A percentile compares a stretch with the other conserved stretches of the same genome.
Conservation (phyloP, 2,113 vertebrate species). For the Bubo scandiacus region DNA sequence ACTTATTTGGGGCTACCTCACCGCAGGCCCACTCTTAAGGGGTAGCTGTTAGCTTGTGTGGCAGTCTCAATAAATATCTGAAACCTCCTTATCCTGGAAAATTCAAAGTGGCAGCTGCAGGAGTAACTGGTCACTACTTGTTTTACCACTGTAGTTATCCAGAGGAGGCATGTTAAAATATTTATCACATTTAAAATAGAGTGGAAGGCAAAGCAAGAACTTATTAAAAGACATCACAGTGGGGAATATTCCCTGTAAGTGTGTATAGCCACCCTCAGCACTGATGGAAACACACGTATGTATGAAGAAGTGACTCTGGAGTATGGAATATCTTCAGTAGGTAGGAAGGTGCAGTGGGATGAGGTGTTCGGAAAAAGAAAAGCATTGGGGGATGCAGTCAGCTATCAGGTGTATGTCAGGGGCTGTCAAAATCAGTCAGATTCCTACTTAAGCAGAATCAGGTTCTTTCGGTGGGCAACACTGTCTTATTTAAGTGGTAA, state of each 20-base stretch:
- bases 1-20: background rate
- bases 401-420: background rate
- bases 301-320: background rate
- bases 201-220: background rate
- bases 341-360: background rate
- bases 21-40: background rate
- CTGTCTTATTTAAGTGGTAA: background rate
- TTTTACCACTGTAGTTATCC: background rate
- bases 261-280: background rate
- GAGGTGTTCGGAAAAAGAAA: background rate
- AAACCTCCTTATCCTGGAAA: background rate
- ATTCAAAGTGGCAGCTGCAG: conserved; percentile 5
- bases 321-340: background rate
- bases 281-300: background rate
- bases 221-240: background rate
- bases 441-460: background rate
- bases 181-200: conserved; percentile 24
- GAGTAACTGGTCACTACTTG: background rate
- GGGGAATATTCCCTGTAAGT: background rate
- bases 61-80: background rate
- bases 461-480: background rate
- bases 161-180: background rate
- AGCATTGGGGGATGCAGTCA: background rate
- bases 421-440: background rate
- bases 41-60: background rate